Conservation (phyloP, 2,797 vertebrate species). For the Taeniopygia guttata region DNA sequence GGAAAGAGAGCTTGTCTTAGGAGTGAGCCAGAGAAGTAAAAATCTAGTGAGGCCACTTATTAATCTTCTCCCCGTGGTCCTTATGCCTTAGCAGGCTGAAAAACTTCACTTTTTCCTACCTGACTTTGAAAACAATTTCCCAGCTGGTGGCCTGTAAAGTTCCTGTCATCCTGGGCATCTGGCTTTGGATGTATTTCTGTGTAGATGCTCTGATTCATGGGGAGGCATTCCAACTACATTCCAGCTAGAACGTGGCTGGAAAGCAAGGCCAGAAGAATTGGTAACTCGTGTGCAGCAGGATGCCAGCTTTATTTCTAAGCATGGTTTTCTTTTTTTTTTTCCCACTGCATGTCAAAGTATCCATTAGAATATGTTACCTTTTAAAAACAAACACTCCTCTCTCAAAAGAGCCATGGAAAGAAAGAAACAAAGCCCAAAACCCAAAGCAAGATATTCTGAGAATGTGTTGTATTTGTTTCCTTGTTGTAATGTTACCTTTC, state of each 20-base stretch:
- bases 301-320: neutral
- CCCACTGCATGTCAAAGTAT: neutral
- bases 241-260: neutral
- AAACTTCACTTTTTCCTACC: neutral
- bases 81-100: neutral
- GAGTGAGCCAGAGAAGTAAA: neutral
- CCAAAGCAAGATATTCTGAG: neutral
- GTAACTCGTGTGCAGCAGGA: neutral
- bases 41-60: neutral
- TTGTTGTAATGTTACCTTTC: neutral
- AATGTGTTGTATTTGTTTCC: neutral
- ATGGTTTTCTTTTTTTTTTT: neutral
- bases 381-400: neutral
- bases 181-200: neutral
- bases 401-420: neutral
- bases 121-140: neutral
- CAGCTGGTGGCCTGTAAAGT: neutral
- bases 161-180: neutral
- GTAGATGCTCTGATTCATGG: neutral
- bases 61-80: neutral
- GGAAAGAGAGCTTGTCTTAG: neutral
- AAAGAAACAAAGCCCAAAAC: neutral
- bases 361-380: neutral
- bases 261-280: neutral
- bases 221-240: neutral